Evolutionary conservation across 1,140 invertebrate genomes (phyloP).

Genomic region (Solenopsis invicta): DNA sequence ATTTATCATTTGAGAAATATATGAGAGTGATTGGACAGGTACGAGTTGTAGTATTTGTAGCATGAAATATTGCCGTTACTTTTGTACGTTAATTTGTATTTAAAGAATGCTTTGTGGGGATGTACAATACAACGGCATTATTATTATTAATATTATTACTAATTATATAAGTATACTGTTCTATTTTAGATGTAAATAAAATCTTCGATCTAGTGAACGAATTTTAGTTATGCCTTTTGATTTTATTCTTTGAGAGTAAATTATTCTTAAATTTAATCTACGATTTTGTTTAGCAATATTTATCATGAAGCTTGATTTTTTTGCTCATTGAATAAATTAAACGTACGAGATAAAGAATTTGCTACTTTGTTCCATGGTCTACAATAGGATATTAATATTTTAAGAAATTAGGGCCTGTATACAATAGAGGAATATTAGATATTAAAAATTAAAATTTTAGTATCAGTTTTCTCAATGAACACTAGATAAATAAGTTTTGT

Average conservation of each 20-base stretch:
- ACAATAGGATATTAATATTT: no score
- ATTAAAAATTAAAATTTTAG: no score
- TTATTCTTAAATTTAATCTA: slow-evolving; percentile 15
- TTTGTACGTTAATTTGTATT: slow-evolving; percentile 65
- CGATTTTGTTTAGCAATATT: slow-evolving; percentile 32
- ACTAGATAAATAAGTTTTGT: no score
- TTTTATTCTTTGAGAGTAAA: slow-evolving; percentile 23
- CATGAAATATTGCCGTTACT: slow-evolving; percentile 40
- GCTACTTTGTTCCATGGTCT: no score
- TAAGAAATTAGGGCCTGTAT: no score
- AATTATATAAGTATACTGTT: slow-evolving; percentile 40
- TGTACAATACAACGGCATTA: slow-evolving; percentile 66
- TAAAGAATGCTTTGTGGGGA: slow-evolving; percentile 46
- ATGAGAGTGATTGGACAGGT: not conserved
- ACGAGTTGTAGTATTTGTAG: slow-evolving; percentile 18
- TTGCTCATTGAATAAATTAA: no score
- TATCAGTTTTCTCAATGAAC: no score
- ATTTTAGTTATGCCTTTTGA: slow-evolving; percentile 29
- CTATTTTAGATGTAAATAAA: slow-evolving; percentile 84
- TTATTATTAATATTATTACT: slow-evolving; percentile 48
- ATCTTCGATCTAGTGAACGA: slow-evolving; percentile 77
- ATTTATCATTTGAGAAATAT: slow-evolving; percentile 22
- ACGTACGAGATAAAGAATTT: no score
- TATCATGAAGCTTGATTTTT: no score
- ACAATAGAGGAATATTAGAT: no score